These are phyloP conservation scores for Saturnia pavonia DNA, from an alignment of 2,888 invertebrate species.

Conservation along the genomic window DNA sequence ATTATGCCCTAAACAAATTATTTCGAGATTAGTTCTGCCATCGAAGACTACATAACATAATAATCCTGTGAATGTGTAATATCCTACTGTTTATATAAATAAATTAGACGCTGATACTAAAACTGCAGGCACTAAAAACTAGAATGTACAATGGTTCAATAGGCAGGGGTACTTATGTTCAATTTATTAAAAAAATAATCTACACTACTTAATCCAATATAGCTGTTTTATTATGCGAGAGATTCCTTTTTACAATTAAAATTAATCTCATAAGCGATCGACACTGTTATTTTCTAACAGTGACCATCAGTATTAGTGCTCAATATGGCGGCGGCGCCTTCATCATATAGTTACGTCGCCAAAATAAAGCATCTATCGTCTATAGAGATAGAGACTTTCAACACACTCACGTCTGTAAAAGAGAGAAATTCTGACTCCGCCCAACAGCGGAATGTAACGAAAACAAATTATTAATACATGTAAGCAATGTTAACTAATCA, in stretches of 20 bases:
- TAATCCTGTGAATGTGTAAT: not conserved
- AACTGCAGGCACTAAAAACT: slow-evolving; percentile 13
- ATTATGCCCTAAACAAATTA: slow-evolving; percentile 20
- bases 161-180: slow-evolving; percentile 17
- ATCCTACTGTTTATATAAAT: slow-evolving; percentile 10
- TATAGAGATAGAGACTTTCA: not conserved
- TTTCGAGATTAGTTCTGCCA: slow-evolving; percentile 29
- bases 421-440: not conserved
- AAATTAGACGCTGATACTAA: slow-evolving; percentile 15
- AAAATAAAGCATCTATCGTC: not conserved
- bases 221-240: slow-evolving; percentile 24
- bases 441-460: slow-evolving; percentile 1
- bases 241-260: slow-evolving; percentile 27
- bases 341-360: not conserved
- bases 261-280: not conserved
- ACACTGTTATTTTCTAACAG: not conserved
- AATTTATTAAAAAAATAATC: slow-evolving; percentile 30
- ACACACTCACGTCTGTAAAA: not conserved
- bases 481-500: not conserved
- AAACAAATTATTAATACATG: not conserved
- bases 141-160: slow-evolving; percentile 18
- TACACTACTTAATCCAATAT: not conserved
- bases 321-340: not conserved
- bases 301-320: not conserved
- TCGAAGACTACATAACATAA: slow-evolving; percentile 1